Evolutionary conservation across 2,113 vertebrate genomes (phyloP).

Genomic region (Mesoclemmys tuberculata): DNA sequence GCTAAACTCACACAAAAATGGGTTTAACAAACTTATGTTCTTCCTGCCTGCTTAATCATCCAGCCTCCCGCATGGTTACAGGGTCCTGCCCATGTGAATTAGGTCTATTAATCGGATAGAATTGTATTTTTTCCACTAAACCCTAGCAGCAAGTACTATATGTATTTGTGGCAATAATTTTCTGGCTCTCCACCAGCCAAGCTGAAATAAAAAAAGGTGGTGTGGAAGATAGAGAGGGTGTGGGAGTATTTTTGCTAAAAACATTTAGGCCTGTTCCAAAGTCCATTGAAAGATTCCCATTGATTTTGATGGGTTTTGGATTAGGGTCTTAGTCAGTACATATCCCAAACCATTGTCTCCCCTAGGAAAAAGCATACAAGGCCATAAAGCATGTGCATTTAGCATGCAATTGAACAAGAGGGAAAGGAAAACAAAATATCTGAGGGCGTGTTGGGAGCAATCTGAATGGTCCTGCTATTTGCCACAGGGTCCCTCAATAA

Average conservation of each 20-base stretch:
- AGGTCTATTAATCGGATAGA: accelerated
- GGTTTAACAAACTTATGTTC: not conserved
- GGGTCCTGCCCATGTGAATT: not conserved
- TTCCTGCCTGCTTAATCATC: not conserved
- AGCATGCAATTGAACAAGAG: not conserved
- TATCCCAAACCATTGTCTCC: not conserved
- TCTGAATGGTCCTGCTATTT: not conserved
- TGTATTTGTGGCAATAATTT: not conserved
- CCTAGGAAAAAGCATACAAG: not conserved
- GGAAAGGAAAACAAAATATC: not conserved
- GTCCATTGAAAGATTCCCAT: not conserved
- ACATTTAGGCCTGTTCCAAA: not conserved
- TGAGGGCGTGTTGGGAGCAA: not conserved
- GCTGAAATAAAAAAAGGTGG: not conserved
- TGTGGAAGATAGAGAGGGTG: not conserved
- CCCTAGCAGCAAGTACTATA: not conserved
- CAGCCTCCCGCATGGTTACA: not conserved
- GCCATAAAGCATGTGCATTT: accelerated
- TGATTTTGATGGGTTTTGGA: not conserved
- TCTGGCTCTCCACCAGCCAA: not conserved
- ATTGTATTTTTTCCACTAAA: not conserved
- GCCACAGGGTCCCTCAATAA: not conserved
- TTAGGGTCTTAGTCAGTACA: accelerated
- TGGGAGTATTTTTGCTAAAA: not conserved
- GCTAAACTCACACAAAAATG: not conserved